Evolutionary conservation across 2,888 invertebrate species (phyloP), one percentile per base, ranked within the genome.

Genomic region (Drepanosiphum platanoidis): DNA sequence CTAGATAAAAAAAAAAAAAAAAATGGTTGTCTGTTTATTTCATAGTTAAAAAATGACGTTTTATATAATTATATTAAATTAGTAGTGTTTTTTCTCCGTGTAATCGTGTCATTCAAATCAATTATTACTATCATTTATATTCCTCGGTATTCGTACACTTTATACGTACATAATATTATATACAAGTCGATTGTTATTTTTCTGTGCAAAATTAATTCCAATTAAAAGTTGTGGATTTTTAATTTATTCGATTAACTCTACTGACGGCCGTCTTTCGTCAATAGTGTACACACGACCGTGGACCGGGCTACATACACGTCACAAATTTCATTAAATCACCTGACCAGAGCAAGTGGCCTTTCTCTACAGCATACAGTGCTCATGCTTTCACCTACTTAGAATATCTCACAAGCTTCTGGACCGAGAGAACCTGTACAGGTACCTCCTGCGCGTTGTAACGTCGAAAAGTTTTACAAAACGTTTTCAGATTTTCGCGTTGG

Each of bases 311-410:
- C 64, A n/a, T n/a, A 86, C 70, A 72, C 81, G 82, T 70, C 74
- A 83, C 66, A 86, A 84, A 86, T 84, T 84, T 58, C 64, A 36
- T 84, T 68, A 68, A 77, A 84, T 52, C 84, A 68, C 42, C 52
- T 68, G 36, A 18, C 52, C 66, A 36, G 52, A 52, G 22, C 64
- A n/a, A 46, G 72, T 46, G 68, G 46, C 75, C 84, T 84, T 84
- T 84, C 84, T 75, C 75, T 68, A 13, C 13, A 71, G n/a, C 22
- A 52, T 42, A 80, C 42, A 66, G 42, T 66, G 15, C 42, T 32
- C 32, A 75, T 83, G 83, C 83, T 83, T 83, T 83, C 83, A 74
- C 83, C 83, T 75, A 83, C 64, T 83, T 80, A 22, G 11, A 46
- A 79, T 70, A 70, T 32, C 18, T 27, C 46, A 80, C 70, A 80